phyloP scores from a whole-genome alignment of 2,113 vertebrate species.

The Bostrychus sinensis region DNA sequence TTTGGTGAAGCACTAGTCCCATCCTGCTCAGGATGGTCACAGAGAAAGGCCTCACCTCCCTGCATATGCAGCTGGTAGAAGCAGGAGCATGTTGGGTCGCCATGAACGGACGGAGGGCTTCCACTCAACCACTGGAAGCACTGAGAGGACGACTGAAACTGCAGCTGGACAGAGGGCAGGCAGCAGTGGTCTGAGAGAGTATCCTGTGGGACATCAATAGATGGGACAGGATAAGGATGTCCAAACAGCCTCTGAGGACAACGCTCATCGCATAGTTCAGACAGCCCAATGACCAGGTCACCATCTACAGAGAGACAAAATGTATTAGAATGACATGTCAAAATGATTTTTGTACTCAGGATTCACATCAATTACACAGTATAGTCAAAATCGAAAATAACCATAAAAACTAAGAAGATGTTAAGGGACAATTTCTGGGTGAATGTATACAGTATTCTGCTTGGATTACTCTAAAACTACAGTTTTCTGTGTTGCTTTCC shows the following conservation, averaged over 20 bases:
- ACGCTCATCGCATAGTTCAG: constrained; percentile 45
- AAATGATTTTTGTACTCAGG: background rate
- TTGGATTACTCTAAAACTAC: background rate
- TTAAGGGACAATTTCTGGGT: background rate
- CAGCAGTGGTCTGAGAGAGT: constrained; percentile 36
- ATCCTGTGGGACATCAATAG: constrained; percentile 44
- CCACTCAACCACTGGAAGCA: constrained; percentile 28
- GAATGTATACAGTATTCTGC: background rate
- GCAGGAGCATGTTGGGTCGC: constrained; percentile 43
- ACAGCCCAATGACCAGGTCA: constrained; percentile 62
- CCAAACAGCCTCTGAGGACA: constrained; percentile 62
- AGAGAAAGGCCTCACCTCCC: constrained; percentile 65
- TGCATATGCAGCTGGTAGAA: constrained; percentile 77
- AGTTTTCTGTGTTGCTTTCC: background rate
- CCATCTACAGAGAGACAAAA: constrained; percentile 49
- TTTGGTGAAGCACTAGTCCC: constrained; percentile 23
- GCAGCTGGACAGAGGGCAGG: constrained; percentile 42
- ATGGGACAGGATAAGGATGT: constrained; percentile 51
- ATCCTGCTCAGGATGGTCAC: constrained; percentile 42
- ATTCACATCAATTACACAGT: background rate
- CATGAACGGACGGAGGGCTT: constrained; percentile 39
- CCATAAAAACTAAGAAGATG: background rate
- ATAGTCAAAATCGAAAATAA: background rate
- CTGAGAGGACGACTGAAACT: constrained; percentile 44
- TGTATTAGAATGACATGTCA: background rate